These are phyloP conservation scores for Tetranychus piercei DNA, from an alignment of 2,888 invertebrate species.

Conservation along the genomic window DNA sequence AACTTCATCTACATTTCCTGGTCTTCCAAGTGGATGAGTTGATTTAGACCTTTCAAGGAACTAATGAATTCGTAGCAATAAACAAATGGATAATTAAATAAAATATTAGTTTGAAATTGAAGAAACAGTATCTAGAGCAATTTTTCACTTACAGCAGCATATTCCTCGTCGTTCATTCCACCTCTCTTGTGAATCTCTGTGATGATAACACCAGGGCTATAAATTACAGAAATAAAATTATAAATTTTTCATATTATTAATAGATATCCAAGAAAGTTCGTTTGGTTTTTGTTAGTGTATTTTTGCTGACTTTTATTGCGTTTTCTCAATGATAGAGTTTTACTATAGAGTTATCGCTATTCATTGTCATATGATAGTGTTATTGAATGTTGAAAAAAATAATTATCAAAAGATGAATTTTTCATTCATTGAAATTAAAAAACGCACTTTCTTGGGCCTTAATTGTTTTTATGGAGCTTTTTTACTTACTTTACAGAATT, in stretches of 20 bases:
- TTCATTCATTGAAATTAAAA: too few relatives aligned
- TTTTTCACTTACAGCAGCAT: constrained; percentile 40
- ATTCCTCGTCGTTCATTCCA: constrained; percentile 62
- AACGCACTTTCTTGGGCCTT: neutral
- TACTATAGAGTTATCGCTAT: too few relatives aligned
- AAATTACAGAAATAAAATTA: neutral
- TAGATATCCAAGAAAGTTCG: neutral
- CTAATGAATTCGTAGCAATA: constrained; percentile 28
- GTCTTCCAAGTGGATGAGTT: constrained; percentile 77
- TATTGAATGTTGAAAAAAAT: too few relatives aligned
- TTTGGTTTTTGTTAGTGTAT: too few relatives aligned
- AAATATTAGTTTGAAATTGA: neutral
- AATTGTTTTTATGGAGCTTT: neutral
- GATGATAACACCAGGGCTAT: constrained; percentile 64
- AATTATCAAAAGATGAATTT: too few relatives aligned
- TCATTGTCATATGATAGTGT: too few relatives aligned
- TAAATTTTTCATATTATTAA: neutral
- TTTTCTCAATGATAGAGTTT: too few relatives aligned
- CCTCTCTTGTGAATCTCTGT: constrained; percentile 72
- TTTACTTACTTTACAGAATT: constrained; percentile 32
- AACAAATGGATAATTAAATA: constrained; percentile 12
- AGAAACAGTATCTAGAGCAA: constrained; percentile 12
- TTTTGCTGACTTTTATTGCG: too few relatives aligned
- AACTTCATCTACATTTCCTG: constrained; percentile 59
- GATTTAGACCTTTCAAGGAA: constrained; percentile 65